Conservation (phyloP, 2,113 vertebrate genomes). For the Oncorhynchus tshawytscha region DNA sequence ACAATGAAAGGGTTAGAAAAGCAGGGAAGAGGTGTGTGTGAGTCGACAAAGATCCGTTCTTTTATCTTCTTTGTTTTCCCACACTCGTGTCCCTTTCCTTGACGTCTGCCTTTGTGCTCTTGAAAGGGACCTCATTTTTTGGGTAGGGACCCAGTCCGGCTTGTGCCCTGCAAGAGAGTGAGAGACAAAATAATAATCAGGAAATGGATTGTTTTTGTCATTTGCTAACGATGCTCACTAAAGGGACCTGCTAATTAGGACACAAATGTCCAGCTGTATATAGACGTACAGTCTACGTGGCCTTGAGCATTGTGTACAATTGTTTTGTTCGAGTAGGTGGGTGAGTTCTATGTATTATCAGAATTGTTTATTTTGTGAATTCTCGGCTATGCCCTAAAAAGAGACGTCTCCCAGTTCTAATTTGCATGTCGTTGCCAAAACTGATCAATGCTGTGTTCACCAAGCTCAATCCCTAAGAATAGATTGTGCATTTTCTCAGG, state of each 20-base stretch:
- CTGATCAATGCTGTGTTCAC: background rate
- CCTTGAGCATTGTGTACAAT: too few relatives aligned
- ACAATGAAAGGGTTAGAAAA: slow-evolving; percentile 59
- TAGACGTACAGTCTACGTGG: background rate
- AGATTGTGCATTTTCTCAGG: background rate
- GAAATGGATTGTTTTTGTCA: background rate
- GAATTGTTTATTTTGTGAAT: background rate
- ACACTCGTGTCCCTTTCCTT: slow-evolving; percentile 32
- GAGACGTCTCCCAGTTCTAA: background rate
- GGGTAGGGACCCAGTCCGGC: slow-evolving; percentile 87
- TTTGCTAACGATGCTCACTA: background rate
- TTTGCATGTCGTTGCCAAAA: background rate
- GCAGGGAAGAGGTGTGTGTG: slow-evolving; percentile 30
- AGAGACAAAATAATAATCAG: slow-evolving; percentile 19
- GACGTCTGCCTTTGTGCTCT: slow-evolving; percentile 42
- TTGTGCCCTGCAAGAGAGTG: slow-evolving; percentile 78
- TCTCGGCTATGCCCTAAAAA: background rate
- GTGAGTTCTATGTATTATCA: background rate
- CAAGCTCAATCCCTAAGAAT: background rate
- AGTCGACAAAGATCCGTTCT: slow-evolving; percentile 31
- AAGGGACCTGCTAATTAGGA: background rate
- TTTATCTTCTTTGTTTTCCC: slow-evolving; percentile 46
- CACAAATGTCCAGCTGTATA: background rate
- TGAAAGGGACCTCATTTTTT: slow-evolving; percentile 83
- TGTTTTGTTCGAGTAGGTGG: background rate